These are phyloP conservation scores for Xestia c-nigrum DNA, from an alignment of 2,888 invertebrate genomes.

Conservation along the genomic window DNA sequence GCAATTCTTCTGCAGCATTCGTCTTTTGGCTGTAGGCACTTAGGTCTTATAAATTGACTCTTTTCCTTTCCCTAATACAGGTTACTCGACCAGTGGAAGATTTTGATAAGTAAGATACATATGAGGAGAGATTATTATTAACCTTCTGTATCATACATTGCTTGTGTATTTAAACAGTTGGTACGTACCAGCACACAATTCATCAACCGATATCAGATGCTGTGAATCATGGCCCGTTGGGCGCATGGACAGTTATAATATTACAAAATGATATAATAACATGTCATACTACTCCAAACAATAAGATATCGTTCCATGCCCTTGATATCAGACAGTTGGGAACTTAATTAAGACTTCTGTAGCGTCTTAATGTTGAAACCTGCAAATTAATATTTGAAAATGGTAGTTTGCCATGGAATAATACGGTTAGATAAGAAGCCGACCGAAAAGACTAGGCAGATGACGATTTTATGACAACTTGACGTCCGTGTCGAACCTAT, in stretches of 20 bases:
- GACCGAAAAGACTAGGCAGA: neutral
- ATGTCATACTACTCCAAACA: neutral
- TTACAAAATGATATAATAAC: constrained; percentile 26
- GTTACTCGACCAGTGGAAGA: too few relatives aligned
- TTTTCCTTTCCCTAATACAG: too few relatives aligned
- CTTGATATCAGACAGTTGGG: neutral
- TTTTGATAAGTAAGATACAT: neutral
- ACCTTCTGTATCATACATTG: constrained; percentile 11
- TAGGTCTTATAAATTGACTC: too few relatives aligned
- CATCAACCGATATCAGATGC: constrained; percentile 40
- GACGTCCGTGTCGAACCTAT: neutral
- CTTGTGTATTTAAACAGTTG: constrained; percentile 13
- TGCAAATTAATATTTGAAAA: neutral
- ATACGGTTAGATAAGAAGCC: too few relatives aligned
- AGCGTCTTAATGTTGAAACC: neutral
- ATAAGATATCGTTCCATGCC: neutral
- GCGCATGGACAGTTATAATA: constrained; percentile 32
- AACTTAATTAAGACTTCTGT: too few relatives aligned
- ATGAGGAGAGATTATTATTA: neutral
- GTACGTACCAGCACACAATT: constrained; percentile 19
- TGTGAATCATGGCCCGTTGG: constrained; percentile 21
- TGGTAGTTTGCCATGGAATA: neutral
- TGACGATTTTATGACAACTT: too few relatives aligned
- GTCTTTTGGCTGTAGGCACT: too few relatives aligned
- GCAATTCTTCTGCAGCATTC: too few relatives aligned